Conservation (phyloP, 2,113 vertebrate genomes). For the Gallinago undulata region DNA sequence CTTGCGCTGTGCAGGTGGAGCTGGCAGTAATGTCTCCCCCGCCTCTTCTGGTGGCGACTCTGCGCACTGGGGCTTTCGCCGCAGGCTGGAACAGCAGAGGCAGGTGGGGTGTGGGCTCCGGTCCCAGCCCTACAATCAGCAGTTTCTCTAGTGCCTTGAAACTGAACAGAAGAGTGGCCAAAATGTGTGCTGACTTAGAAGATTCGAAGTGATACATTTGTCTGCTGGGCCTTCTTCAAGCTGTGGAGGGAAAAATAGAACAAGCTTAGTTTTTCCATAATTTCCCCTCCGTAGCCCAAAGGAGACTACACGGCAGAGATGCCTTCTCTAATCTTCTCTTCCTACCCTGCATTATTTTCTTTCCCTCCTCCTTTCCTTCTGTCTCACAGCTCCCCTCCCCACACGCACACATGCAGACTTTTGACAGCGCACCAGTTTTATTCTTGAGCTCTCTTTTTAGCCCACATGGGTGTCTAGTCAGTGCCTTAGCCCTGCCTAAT, state of each 20-base stretch:
- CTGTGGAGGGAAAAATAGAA: conserved; percentile 44
- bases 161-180: neutral
- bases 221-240: conserved; percentile 57
- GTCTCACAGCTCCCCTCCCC: conserved; percentile 67
- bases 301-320: conserved; percentile 54
- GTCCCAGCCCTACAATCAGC: neutral
- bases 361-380: conserved; percentile 61
- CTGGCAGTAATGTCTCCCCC: neutral
- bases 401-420: neutral
- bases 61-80: neutral
- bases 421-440: conserved; percentile 68
- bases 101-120: neutral
- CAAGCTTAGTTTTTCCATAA: conserved; percentile 48
- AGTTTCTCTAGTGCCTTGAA: neutral
- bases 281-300: conserved; percentile 48
- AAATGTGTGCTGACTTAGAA: neutral
- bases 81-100: neutral
- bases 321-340: conserved; percentile 73
- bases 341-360: conserved; percentile 53
- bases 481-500: conserved; percentile 69
- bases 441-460: conserved; percentile 57
- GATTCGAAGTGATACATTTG: conserved; percentile 51
- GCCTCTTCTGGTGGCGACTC: neutral
- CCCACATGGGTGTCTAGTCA: conserved; percentile 73
- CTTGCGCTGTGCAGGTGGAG: neutral